phyloP scores from a whole-genome alignment of 2,113 vertebrate species.

The Lasiurus cinereus region DNA sequence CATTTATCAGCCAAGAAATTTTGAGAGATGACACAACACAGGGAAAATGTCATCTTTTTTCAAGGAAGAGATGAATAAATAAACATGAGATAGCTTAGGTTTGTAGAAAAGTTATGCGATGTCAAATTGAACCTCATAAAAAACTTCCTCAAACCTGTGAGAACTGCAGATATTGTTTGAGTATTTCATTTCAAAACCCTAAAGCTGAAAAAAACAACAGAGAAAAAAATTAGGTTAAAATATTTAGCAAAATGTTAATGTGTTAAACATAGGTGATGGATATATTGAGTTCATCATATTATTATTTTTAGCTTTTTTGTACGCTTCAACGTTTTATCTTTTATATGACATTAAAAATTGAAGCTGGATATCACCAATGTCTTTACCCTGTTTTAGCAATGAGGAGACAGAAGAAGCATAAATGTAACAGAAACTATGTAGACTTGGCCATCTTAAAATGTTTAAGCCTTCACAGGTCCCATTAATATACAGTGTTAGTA shows the following conservation, averaged over 20 bases:
- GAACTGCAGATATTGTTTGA: neutral
- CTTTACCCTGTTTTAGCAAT: constrained; percentile 20
- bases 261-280: neutral
- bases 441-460: neutral
- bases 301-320: neutral
- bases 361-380: neutral
- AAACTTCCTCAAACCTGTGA: neutral
- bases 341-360: constrained; percentile 28
- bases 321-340: constrained; percentile 19
- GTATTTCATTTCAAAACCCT: neutral
- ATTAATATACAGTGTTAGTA: neutral
- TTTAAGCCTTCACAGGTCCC: neutral
- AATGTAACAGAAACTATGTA: neutral
- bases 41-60: neutral
- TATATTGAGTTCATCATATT: neutral
- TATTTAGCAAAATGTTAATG: neutral
- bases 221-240: constrained; percentile 43
- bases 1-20: constrained; percentile 38
- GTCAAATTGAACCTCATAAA: neutral
- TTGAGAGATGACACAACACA: neutral
- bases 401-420: neutral
- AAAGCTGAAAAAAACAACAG: constrained; percentile 38
- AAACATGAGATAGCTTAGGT: neutral
- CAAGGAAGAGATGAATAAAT: constrained; percentile 31
- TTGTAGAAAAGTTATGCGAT: constrained; percentile 7